Conservation (phyloP, 2,113 vertebrate genomes). For the Tachycineta bicolor region DNA sequence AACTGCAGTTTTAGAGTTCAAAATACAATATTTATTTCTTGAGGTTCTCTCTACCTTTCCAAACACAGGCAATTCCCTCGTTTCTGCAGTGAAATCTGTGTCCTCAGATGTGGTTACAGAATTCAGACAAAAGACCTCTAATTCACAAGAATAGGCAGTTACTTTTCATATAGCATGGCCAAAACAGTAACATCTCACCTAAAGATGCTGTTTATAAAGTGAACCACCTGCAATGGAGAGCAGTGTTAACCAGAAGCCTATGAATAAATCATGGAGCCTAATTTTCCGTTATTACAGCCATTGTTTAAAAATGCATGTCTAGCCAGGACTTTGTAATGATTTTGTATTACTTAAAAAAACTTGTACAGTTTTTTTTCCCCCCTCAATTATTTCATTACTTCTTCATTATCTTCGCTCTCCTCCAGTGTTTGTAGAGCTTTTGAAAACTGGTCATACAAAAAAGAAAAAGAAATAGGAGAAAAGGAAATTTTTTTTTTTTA, state of each 20-base stretch:
- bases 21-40: not conserved
- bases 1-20: conserved; percentile 10
- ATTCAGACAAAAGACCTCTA: not conserved
- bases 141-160: not conserved
- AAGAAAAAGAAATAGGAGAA: not conserved
- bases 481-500: not conserved
- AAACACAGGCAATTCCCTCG: not conserved
- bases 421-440: not conserved
- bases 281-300: conserved; percentile 79
- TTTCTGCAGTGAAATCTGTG: not conserved
- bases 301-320: conserved; percentile 82
- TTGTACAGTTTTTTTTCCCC: conserved; percentile 8
- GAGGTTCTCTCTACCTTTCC: not conserved
- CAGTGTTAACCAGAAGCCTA: conserved; percentile 75
- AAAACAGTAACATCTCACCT: conserved; percentile 43
- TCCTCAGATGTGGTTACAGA: not conserved
- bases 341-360: conserved; percentile 76
- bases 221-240: conserved; percentile 53
- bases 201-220: conserved; percentile 69
- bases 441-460: not conserved
- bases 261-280: conserved; percentile 81
- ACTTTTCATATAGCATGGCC: not conserved
- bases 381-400: conserved; percentile 53
- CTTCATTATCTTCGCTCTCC: conserved; percentile 49
- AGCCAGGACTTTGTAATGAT: conserved; percentile 71